Evolutionary conservation across 2,113 vertebrate species (phyloP).

Genomic region (Mola mola): DNA sequence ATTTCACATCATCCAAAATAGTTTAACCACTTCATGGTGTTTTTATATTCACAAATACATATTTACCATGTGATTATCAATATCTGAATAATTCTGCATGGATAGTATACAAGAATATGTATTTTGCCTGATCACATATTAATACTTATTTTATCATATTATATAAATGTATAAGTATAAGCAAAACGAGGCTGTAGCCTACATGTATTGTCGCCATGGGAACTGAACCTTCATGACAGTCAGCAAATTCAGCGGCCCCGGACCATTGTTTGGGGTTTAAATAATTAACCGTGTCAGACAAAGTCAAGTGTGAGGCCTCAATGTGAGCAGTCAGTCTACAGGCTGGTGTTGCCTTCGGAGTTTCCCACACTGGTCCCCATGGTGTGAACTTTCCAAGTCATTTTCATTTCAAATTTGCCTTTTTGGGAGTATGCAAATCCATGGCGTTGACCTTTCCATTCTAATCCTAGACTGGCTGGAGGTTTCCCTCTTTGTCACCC

Average conservation of each 20-base stretch:
- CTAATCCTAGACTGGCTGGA: constrained; percentile 5
- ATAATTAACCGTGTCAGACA: constrained; percentile 48
- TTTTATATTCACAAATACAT: too few species aligned
- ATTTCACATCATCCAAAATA: not conserved
- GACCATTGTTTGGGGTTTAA: constrained; percentile 66
- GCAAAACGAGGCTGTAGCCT: not conserved
- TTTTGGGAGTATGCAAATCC: constrained; percentile 48
- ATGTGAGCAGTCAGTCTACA: constrained; percentile 15
- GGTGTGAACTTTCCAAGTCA: constrained; percentile 14
- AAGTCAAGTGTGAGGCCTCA: constrained; percentile 41
- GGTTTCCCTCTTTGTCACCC: constrained; percentile 29
- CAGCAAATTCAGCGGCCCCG: too few species aligned
- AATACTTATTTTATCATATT: not conserved
- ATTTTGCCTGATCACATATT: too few species aligned
- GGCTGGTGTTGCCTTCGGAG: not conserved
- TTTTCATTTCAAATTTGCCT: constrained; percentile 46
- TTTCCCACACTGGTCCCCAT: not conserved
- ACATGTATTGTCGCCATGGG: constrained; percentile 23
- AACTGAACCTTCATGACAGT: constrained; percentile 5
- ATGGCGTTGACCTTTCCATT: constrained; percentile 36
- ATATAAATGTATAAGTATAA: too few species aligned
- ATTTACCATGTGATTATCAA: not conserved
- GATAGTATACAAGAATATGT: too few species aligned
- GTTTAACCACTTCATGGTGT: too few species aligned
- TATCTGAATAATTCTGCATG: too few species aligned